These are phyloP conservation scores for rabbit (Oryctolagus cuniculus) DNA, from an alignment of 2,113 vertebrate genomes.

Conservation along the genomic window mOryCun1.1 NC_091438.1:59181501-59182000, in stretches of 20 bases:
- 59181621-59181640: background rate
- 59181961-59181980: conserved; percentile 40
- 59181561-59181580: conserved; percentile 38
- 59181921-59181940: conserved; percentile 43
- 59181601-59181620: background rate
- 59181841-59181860: conserved; percentile 92
- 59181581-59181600: background rate
- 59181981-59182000: conserved; percentile 33
- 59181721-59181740: background rate
- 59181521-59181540: background rate
- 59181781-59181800: conserved; percentile 93
- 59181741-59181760: background rate
- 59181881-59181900: background rate
- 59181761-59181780: conserved; percentile 88
- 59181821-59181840: conserved; percentile 94
- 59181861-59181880: background rate
- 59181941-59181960: background rate
- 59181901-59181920: background rate
- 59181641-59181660: background rate
- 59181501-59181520: background rate
- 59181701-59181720: background rate
- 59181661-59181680: background rate
- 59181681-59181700: background rate
- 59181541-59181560: conserved; percentile 43
- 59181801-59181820: conserved; percentile 97